phyloP scores from a whole-genome alignment of 1,140 invertebrate species.

The Cydia pomonella region DNA sequence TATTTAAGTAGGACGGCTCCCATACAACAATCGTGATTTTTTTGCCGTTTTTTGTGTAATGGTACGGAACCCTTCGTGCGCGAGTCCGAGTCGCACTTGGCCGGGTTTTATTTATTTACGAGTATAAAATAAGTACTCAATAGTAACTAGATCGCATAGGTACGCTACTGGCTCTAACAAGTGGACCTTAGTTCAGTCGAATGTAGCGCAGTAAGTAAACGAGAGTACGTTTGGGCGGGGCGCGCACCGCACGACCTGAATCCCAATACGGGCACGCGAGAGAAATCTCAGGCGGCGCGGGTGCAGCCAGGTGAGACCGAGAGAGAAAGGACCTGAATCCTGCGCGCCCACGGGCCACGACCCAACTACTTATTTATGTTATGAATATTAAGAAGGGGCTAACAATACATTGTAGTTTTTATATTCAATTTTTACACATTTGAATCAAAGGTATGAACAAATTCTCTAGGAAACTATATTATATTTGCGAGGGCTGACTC shows the following conservation, averaged over 20 bases:
- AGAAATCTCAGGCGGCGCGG: conserved; percentile 65
- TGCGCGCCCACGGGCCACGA: background rate
- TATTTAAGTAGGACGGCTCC: no score
- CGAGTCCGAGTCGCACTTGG: no score
- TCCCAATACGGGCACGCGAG: conserved; percentile 71
- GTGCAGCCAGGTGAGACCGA: conserved; percentile 42
- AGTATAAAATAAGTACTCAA: conserved; percentile 36
- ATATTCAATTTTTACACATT: no score
- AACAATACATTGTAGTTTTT: no score
- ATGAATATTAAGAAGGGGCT: background rate
- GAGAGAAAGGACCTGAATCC: conserved; percentile 61
- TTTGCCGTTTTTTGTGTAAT: no score
- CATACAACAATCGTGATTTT: no score
- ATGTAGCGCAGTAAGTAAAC: conserved; percentile 50
- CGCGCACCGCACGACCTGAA: conserved; percentile 64
- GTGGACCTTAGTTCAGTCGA: conserved; percentile 11
- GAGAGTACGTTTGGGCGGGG: conserved; percentile 64
- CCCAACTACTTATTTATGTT: no score
- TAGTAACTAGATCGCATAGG: background rate
- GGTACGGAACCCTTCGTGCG: no score
- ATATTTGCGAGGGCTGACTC: no score
- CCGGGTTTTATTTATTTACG: no score
- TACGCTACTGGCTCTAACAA: background rate
- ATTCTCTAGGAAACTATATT: no score
- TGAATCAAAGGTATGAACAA: no score